Percentiles rank a stretch among this genome's conserved stretches.
phyloP scores from a whole-genome alignment of 2,888 invertebrate species.

The Andricus curvator region DNA sequence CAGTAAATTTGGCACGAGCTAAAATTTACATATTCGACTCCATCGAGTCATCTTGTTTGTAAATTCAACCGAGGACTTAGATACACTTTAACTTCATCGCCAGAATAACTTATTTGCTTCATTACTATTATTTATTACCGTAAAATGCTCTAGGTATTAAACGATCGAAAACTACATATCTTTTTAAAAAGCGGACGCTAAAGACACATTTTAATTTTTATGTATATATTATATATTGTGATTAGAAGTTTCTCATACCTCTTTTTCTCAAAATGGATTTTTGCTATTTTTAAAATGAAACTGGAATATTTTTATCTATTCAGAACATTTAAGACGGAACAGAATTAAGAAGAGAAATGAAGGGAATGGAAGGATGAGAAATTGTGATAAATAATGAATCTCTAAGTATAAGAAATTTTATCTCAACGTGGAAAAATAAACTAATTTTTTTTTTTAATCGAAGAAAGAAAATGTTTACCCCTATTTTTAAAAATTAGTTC shows the following conservation, averaged over 20 bases:
- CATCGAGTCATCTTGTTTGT: constrained; percentile 21
- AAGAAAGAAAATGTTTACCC: not conserved
- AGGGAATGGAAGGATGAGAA: not conserved
- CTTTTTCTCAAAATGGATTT: not conserved
- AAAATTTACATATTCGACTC: constrained; percentile 59
- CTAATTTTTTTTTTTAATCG: not conserved
- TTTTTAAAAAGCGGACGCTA: not conserved
- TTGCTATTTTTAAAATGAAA: not conserved
- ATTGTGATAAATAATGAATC: constrained; percentile 6
- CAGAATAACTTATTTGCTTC: constrained; percentile 17
- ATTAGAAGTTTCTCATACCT: constrained; percentile 7
- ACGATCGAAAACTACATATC: not conserved
- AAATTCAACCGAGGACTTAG: constrained; percentile 13
- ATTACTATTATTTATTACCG: constrained; percentile 37
- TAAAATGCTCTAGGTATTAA: not conserved
- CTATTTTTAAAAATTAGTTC: not conserved
- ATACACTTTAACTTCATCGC: not conserved
- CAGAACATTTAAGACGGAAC: not conserved
- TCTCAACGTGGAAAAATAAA: not conserved
- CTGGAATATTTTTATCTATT: not conserved
- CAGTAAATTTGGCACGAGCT: constrained; percentile 91
- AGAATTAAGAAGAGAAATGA: not conserved
- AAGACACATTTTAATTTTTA: constrained; percentile 6
- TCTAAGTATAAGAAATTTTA: not conserved
- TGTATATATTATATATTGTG: not conserved